Conservation (phyloP, 2,797 vertebrate genomes). For the Naso thynnoides region DNA sequence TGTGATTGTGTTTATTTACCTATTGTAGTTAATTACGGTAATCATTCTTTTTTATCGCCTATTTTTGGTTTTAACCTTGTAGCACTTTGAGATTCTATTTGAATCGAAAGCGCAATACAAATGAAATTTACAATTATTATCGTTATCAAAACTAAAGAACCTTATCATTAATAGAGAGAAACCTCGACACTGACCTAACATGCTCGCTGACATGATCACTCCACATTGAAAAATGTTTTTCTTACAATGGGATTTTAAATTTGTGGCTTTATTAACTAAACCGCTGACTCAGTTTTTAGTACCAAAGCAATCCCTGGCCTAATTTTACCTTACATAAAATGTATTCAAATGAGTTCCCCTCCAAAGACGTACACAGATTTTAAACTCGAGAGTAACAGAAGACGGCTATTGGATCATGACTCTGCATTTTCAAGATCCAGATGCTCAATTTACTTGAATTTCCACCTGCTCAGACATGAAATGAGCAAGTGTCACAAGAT, state of each 20-base stretch:
- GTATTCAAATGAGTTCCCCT: neutral
- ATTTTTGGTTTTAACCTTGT: too few species aligned
- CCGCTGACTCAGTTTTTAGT: neutral
- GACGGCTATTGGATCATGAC: neutral
- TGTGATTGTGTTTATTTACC: too few species aligned
- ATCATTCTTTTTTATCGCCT: too few species aligned
- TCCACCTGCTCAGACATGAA: constrained; percentile 20
- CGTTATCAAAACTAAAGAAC: too few species aligned
- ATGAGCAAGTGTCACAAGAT: constrained; percentile 31
- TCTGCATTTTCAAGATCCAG: neutral
- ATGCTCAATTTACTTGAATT: neutral
- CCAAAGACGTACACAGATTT: neutral
- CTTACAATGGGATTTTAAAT: constrained; percentile 10
- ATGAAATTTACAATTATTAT: too few species aligned
- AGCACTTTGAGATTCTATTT: too few species aligned
- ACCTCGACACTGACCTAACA: neutral
- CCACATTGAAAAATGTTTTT: neutral
- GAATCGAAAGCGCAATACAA: too few species aligned
- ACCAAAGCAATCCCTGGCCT: neutral
- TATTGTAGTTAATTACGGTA: too few species aligned
- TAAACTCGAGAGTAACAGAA: neutral
- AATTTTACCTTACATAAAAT: constrained; percentile 6
- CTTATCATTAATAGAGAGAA: too few species aligned
- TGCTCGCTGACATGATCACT: neutral
- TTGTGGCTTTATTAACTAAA: too few species aligned